Base-by-base conservation (phyloP, 2,113 vertebrate genomes). In the Lepidothrix coronata region DNA sequence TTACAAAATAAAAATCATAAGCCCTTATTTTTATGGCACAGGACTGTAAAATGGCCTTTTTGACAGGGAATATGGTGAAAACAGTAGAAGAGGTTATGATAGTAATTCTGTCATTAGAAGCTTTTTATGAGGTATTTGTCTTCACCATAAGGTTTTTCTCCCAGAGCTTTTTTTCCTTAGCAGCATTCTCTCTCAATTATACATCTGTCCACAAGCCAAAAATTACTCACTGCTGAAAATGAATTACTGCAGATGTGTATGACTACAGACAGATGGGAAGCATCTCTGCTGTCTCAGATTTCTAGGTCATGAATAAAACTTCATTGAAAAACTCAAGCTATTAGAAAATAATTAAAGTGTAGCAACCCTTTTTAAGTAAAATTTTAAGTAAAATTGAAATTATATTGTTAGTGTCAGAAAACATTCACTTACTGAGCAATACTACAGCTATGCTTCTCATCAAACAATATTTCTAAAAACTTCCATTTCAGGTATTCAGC, bases 171-270 rank as follows among this genome's bases (percentile, higher is more conserved):
- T 71, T 33, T 43, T 7, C 13, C 46, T 77, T 67, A 85, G 71
- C 62, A 93, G 39, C 85, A 91, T 96, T 92, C 75, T 88, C 71
- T 95, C 89, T 80, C 66, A 82, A 86, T 93, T 96, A 93, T 57
- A 79, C 31, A 63, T 88, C 93, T 92, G 71, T 95, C 58, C 54
- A 89, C 43, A 89, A 83, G 91, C 91, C 94, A 95, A 93, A 92
- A 89, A 95, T 88, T 79, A 88, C 71, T 88, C 71, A 76, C 74
- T 83, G 78, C 89, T 85, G 71, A 85, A 93, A 96, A 79, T 51
- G 12, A 88, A 92, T 79, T 67, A 68, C 67, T 95, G 87, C 75
- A 93, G 83, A 93, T 82, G 93, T 76, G 86, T 72, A 57, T 49
- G 80, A 85, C 75, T 91, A 55, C 44, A 85, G 89, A 83, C 91